Base-by-base conservation (phyloP, 2,888 invertebrate genomes). In the Parelbella ahira region DNA sequence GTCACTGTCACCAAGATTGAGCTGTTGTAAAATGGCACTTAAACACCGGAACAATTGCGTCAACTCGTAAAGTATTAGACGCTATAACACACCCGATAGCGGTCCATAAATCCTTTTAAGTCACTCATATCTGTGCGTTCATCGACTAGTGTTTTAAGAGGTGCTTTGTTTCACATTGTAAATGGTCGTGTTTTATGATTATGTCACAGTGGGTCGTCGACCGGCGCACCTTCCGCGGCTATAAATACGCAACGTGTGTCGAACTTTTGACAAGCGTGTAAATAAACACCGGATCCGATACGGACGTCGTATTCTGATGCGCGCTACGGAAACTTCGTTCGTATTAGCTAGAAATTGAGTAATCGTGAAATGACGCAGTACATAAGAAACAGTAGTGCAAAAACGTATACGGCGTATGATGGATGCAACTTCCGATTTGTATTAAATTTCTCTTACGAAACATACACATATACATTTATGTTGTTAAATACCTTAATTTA, bases 211-310 rank as follows among this genome's bases (percentile, higher is more conserved):
- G 65, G 81, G 71, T 82, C 86, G 68, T 74, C 77, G 84, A 72
- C 73, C 84, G 67, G 63, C 76, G 72, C 81, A 81, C 83, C 83
- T 86, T 82, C 82, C 76, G 77, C 65, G 58, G 68, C 66, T 82
- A 81, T 80, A 82, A 81, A 86, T 86, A 84, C 69, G 54, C 69
- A 44, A 54, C 61, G 66, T 64, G 73, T 79, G 82, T 79, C 78
- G 77, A 82, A 82, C 74, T 79, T 82, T 80, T 82, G 84, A 83
- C 82, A 80, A 65, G 68, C 68, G 80, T 41, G 41, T 80, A 81
- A 81, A 84, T 77, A 82, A 80, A 83, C 75, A 75, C 53, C 53
- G 61, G 55, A 53, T 68, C 61, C 64, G 68, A 73, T 65, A 68
- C 56, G 67, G 52, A 51, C 50, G 48, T 48, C 39, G 50, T 51